phyloP scores from a whole-genome alignment of 92 coral and sea anemone genomes.

The Heliopora coerulea region DNA sequence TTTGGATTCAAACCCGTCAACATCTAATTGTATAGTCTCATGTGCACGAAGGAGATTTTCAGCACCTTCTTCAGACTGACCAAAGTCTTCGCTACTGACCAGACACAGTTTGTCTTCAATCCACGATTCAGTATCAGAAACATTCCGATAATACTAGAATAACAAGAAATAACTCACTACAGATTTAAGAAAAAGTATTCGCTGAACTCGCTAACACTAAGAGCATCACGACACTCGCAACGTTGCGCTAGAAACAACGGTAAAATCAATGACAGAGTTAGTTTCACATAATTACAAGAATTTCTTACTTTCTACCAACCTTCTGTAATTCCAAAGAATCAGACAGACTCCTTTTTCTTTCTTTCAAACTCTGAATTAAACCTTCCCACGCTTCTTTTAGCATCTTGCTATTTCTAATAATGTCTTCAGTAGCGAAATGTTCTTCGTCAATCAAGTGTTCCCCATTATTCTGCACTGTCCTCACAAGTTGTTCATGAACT shows the following conservation, averaged over 20 bases:
- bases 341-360: slow-evolving; percentile 59
- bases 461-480: slow-evolving; percentile 61
- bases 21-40: slow-evolving; percentile 78
- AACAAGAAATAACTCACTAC: slow-evolving; percentile 1
- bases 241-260: neutral
- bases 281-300: neutral
- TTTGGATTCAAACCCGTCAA: slow-evolving; percentile 63
- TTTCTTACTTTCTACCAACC: slow-evolving; percentile 39
- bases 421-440: slow-evolving; percentile 75
- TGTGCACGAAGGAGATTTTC: slow-evolving; percentile 81
- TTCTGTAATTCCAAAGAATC: slow-evolving; percentile 80
- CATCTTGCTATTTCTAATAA: slow-evolving; percentile 57
- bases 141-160: slow-evolving; percentile 76
- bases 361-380: slow-evolving; percentile 57
- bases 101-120: slow-evolving; percentile 76
- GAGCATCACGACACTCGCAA: neutral
- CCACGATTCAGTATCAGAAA: slow-evolving; percentile 86
- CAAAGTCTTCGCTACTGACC: slow-evolving; percentile 84
- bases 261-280: neutral
- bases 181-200: neutral
- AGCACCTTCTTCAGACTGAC: slow-evolving; percentile 88
- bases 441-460: slow-evolving; percentile 62
- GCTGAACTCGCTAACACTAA: neutral
- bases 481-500: slow-evolving; percentile 75
- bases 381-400: slow-evolving; percentile 70